Base-by-base conservation (phyloP, 2,888 invertebrate species). In the Miltochrista miniata region DNA sequence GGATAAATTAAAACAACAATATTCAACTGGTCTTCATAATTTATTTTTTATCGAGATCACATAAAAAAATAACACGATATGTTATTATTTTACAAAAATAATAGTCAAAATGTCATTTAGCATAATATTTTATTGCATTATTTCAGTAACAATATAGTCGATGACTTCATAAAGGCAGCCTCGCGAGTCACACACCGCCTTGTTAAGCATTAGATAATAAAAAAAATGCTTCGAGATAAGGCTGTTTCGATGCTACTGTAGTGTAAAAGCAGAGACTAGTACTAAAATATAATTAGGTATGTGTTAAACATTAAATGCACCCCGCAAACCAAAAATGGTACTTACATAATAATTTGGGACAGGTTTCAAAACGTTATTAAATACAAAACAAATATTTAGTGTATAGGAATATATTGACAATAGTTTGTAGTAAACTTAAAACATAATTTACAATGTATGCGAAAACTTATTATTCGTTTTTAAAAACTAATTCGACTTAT, bases 1-100 rank as follows among this genome's bases (percentile, higher is more conserved):
- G 58, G 10, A 54, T 30, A 49, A 67, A 70, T 66, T 41, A 68
- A 70, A 69, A 68, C 58, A 64, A 59, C 56, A 51, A 10, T 7
- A 35, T 30, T 46, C 48, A 58, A 51, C 45, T 50, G 60, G 33
- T 43, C 41, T 37, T 54, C 45, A 53, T 10, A 24, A 13, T 13
- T 45, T 49, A 63, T 70, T 70, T 58, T 68, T 70, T 70, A 51
- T 48, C 59, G 68, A 70, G 70, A 68, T 66, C 61, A 52, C 56
- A 48, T 64, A 45, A 52, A 51, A 59, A 60, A 39, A 24, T 57
- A 61, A 58, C 61, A 59, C 59, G 61, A 2, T 60, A 50, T 55
- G 51, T 53, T 61, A 59, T 45, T n/a, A n/a, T n/a, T n/a, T n/a
- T n/a, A n/a, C n/a, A n/a, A 59, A 63, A 61, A 61, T 53, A 68